Percentiles rank a stretch among this genome's conserved stretches.
phyloP scores from a whole-genome alignment of 1,140 invertebrate genomes.

The Bilobella aurantiaca region DNA sequence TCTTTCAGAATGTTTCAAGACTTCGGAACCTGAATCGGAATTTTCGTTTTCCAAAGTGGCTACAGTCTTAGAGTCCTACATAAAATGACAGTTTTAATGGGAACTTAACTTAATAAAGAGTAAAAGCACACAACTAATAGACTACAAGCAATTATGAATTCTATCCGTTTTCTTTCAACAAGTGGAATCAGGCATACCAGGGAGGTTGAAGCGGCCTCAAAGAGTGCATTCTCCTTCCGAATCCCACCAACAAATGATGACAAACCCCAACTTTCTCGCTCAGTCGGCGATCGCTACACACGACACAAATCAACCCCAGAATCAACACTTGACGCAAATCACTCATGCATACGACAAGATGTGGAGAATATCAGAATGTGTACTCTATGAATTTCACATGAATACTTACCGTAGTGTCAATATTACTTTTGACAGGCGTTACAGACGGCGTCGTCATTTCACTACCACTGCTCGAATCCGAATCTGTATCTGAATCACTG shows the following conservation, averaged over 20 bases:
- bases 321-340: not conserved
- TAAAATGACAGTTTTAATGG: too few species aligned
- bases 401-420: not conserved
- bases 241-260: not conserved
- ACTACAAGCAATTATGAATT: too few species aligned
- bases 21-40: conserved; percentile 24
- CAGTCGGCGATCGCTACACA: conserved; percentile 1
- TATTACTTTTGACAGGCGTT: not conserved
- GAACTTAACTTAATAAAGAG: too few species aligned
- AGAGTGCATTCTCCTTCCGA: not conserved
- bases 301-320: not conserved
- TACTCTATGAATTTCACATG: not conserved
- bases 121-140: too few species aligned
- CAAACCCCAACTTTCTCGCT: not conserved
- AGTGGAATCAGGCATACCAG: not conserved
- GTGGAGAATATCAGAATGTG: not conserved
- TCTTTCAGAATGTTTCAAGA: conserved; percentile 25
- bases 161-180: not conserved
- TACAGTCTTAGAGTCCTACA: too few species aligned
- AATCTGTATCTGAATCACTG: conserved; percentile 10
- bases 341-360: not conserved
- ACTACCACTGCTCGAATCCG: not conserved
- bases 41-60: conserved; percentile 1
- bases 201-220: not conserved
- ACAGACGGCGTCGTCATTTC: not conserved